Evolutionary conservation across 35 echinoderm and acorn worm species (phyloP).

Genomic region (Hemicentrotus pulcherrimus): DNA sequence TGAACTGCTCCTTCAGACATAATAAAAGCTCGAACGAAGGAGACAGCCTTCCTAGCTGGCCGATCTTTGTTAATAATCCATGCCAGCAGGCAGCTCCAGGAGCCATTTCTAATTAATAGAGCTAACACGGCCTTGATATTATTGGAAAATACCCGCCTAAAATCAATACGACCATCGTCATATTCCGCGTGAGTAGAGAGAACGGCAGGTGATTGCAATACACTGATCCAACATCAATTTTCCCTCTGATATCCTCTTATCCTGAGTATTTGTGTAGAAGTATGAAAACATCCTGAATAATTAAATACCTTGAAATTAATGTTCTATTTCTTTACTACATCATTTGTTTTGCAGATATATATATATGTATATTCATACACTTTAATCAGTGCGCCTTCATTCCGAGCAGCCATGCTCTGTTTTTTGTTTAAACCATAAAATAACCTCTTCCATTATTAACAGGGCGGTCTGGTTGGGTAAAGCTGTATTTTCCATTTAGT

Average conservation of each 20-base stretch:
- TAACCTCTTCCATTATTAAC: too few relatives aligned
- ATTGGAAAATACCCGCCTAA: background rate
- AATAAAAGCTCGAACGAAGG: background rate
- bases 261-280: background rate
- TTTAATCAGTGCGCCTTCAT: too few relatives aligned
- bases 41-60: background rate
- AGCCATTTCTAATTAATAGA: slow-evolving; percentile 13
- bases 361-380: too few relatives aligned
- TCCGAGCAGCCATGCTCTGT: too few relatives aligned
- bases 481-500: too few relatives aligned
- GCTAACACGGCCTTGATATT: background rate
- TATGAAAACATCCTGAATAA: background rate
- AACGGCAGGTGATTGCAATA: background rate
- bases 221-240: background rate
- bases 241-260: background rate
- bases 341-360: too few relatives aligned
- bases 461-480: too few relatives aligned
- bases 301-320: background rate
- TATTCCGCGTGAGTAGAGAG: background rate
- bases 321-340: background rate
- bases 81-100: background rate
- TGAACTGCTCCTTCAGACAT: background rate
- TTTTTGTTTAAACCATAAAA: too few relatives aligned
- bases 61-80: background rate
- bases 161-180: background rate